These are phyloP conservation scores for Hippocampus zosterae DNA, from an alignment of 2,113 vertebrate genomes.

Conservation along the genomic window DNA sequence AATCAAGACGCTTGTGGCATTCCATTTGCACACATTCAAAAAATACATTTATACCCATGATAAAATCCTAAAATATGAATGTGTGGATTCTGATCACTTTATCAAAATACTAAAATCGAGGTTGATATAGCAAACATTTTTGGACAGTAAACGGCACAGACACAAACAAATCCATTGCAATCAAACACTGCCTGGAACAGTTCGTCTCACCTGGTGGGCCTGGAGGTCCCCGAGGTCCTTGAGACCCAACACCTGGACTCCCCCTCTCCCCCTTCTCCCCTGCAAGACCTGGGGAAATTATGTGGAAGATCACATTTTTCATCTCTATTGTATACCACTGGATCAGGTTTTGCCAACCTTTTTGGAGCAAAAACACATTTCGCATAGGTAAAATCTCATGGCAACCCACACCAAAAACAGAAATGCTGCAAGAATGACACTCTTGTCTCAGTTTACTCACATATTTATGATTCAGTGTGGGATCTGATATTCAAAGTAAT, in stretches of 20 bases:
- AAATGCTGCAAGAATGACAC: not conserved
- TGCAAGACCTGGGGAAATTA: slow-evolving; percentile 34
- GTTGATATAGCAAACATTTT: no score
- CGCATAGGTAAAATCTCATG: not conserved
- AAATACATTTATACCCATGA: not conserved
- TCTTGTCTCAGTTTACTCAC: not conserved
- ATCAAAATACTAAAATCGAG: no score
- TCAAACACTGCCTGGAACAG: not conserved
- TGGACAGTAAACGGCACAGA: not conserved
- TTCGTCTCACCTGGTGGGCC: slow-evolving; percentile 56
- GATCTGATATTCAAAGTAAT: not conserved
- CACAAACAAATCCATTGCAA: not conserved
- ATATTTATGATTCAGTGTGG: not conserved
- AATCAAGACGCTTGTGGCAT: not conserved
- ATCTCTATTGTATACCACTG: not conserved
- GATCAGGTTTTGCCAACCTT: not conserved
- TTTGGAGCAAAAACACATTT: not conserved
- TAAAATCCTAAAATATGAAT: not conserved
- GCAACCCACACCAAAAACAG: no score
- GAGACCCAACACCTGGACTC: slow-evolving; percentile 54
- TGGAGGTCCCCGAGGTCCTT: slow-evolving; percentile 58
- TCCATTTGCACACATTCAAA: no score
- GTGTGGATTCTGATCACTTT: no score
- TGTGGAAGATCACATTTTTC: not conserved
- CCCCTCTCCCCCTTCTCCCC: slow-evolving; percentile 62